Percentiles rank a stretch among this genome's conserved stretches.
Conservation (phyloP, 2,113 vertebrate species). For the Cricetomys ansorgei region DNA sequence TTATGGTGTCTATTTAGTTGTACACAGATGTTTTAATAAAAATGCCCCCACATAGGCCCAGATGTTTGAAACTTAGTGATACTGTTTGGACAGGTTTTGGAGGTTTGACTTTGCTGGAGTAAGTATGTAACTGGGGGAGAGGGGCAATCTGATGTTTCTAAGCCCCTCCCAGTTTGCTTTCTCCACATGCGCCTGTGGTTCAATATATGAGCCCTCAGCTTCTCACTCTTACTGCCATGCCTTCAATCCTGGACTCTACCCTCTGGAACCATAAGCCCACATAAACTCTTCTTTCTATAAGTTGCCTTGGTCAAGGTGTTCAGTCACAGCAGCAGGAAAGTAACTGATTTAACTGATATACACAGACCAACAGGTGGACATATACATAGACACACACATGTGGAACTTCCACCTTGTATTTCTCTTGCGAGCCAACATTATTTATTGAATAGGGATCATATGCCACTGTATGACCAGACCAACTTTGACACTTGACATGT, state of each 20-base stretch:
- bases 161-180: not conserved
- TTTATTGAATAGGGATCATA: not conserved
- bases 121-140: not conserved
- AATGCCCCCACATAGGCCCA: not conserved
- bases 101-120: not conserved
- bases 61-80: not conserved
- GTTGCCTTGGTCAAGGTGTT: not conserved
- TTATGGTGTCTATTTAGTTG: not conserved
- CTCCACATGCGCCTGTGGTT: not conserved
- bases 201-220: not conserved
- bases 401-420: not conserved
- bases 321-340: not conserved
- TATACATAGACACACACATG: too few relatives aligned
- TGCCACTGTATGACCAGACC: too few relatives aligned
- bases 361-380: not conserved
- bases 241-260: not conserved
- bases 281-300: not conserved
- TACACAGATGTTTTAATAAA: not conserved
- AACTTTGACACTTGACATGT: not conserved
- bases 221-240: not conserved
- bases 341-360: not conserved
- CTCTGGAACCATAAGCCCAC: not conserved
- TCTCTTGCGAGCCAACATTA: not conserved
- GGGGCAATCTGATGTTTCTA: not conserved
- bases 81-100: not conserved